Evolutionary conservation across 2,888 invertebrate genomes (phyloP), one percentile per base, ranked within the genome.

Genomic region (Octodonta nipae): DNA sequence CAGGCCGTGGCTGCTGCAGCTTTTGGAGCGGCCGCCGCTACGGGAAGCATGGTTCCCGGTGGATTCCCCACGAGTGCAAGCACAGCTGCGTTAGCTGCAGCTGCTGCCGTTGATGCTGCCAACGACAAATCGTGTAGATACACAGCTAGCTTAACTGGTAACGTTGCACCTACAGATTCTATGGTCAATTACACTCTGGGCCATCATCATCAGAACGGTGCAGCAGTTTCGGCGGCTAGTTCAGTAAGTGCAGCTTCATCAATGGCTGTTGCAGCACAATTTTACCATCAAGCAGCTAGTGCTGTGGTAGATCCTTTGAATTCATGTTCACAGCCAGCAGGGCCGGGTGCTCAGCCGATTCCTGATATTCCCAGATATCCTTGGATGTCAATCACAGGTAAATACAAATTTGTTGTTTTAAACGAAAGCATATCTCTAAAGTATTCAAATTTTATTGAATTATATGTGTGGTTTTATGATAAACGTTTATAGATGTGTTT

Each of bases 311-410:
- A 87, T 54, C 78, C 86, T 54, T 73, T 86, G 41, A 78, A 78
- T 49, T 75, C 78, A 34, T 88, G 87, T 68, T 73, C 76, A 38
- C 73, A 79, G 49, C 66, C 70, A 28, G 66, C 71, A 28, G 68
- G 70, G 38, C 68, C 75, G 36, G 77, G 83, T 38, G 84, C 84
- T 41, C 86, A 86, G 63, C 84, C 86, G 36, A 78, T 89, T 58
- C 85, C 86, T 30, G 89, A 89, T 66, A 82, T 89, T 60, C 88
- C 89, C 34, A 76, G 89, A 58, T 89, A 91, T 64, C 89, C 89
- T 29, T 91, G 89, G 89, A 89, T 91, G 88, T 85, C 88, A 57
- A 86, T 89, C 65, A 88, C 89, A 72, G 89, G 89, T 88, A 73
- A 79, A 22, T 22, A 22, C 4, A 22, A 22, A 22, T 2, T 22